Base-by-base conservation (phyloP, 1,140 invertebrate genomes). In the Zaprionus capensis region DNA sequence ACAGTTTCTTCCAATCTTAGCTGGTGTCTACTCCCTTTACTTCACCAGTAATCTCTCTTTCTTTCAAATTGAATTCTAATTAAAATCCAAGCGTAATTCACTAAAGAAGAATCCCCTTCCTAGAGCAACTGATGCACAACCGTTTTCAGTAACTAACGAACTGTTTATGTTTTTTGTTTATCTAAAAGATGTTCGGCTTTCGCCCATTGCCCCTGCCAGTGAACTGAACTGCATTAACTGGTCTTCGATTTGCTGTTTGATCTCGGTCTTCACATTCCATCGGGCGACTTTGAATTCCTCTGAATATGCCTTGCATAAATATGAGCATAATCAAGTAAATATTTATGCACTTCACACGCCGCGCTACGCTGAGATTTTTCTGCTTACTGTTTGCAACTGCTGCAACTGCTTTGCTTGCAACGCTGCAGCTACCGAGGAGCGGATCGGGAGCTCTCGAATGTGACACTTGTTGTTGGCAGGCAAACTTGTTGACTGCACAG, bases 281-380 rank as follows among this genome's bases (percentile, higher is more conserved):
- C 22, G 41, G 15, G 65, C 73, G 51, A 74, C 71, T 75, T 73
- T 61, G 77, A 70, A 80, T 46, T 46, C 41, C 41, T 46, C 41
- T 46, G 41, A 46, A 46, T 46, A 46, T 79, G 80, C 72, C 62
- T 82, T 72, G 71, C 80, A 87, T 76, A 75, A 87, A 87, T 81
- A 87, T 87, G 73, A 87, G 85, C 84, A 90, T 90, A 90, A 88
- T 88, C 88, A 88, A 88, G 84, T 59, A 90, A 88, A 88, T 90
- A 88, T 88, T 88, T 90, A 84, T 81, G 65, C 81, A 90, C 78
- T 84, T 86, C 81, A 70, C 74, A 80, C 83, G 80, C 68, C 57
- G 73, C 76, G 82, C 78, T 63, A 80, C 80, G 70, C 78, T 76
- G 76, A 77, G 69, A 63, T 46, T 51, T 78, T 72, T 70, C 56